These are phyloP conservation scores for Chrysolina oricalcia DNA, from an alignment of 2,888 invertebrate species.

Conservation along the genomic window DNA sequence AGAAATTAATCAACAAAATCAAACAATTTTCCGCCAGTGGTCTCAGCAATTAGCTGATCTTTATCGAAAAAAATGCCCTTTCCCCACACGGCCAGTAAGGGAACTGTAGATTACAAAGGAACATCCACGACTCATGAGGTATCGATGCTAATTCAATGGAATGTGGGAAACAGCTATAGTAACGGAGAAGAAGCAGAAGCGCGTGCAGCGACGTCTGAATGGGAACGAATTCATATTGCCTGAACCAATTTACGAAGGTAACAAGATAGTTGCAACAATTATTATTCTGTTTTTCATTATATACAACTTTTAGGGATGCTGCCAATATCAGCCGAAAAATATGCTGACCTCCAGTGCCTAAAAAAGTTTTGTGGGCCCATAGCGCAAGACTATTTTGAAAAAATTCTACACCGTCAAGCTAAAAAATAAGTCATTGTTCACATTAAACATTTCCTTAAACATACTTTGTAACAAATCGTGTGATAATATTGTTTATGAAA, in stretches of 20 bases:
- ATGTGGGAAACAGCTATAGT: constrained; percentile 22
- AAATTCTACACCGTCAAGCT: constrained; percentile 3
- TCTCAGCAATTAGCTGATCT: constrained; percentile 14
- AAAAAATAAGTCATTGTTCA: constrained; percentile 9
- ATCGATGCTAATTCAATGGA: constrained; percentile 30
- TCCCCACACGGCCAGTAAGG: constrained; percentile 26
- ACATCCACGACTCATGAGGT: constrained; percentile 23
- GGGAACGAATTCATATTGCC: constrained; percentile 9
- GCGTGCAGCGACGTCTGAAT: not conserved
- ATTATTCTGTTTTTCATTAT: constrained; percentile 12
- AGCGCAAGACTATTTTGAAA: constrained; percentile 9
- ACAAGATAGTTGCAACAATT: not conserved
- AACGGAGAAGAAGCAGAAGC: constrained; percentile 3
- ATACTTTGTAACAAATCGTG: constrained; percentile 6
- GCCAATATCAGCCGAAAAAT: constrained; percentile 7
- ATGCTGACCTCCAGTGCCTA: constrained; percentile 12
- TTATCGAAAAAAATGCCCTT: constrained; percentile 32
- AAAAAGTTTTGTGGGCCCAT: constrained; percentile 6
- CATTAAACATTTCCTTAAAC: constrained; percentile 9
- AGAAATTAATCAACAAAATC: constrained; percentile 6
- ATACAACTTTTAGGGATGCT: constrained; percentile 1
- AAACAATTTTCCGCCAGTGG: constrained; percentile 23
- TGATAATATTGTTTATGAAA: not conserved
- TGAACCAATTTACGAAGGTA: constrained; percentile 3
- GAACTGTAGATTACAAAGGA: constrained; percentile 22